A percentile compares a stretch with the other conserved stretches of the same genome.
Conservation (phyloP, 2,113 vertebrate genomes). For the Prionailurus bengalensis region DNA sequence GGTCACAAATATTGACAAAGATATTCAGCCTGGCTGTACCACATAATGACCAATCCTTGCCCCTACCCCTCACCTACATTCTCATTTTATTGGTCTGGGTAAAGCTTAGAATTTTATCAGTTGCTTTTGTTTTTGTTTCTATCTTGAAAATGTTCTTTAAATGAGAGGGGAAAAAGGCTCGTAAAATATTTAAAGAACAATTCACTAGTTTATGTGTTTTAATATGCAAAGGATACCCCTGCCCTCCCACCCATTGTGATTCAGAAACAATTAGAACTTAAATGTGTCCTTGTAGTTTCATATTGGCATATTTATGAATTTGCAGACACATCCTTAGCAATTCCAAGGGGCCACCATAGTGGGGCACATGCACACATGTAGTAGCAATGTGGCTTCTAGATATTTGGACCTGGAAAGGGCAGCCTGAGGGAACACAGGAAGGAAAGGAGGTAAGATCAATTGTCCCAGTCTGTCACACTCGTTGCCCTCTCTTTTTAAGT, state of each 20-base stretch:
- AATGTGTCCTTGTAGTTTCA: background rate
- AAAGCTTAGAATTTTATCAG: background rate
- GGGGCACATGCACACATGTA: rapidly evolving
- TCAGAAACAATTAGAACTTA: background rate
- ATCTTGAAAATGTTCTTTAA: background rate
- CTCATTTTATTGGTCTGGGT: background rate
- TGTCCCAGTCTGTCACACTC: background rate
- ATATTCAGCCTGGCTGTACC: background rate
- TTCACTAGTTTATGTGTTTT: background rate
- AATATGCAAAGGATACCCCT: background rate
- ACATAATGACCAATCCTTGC: background rate
- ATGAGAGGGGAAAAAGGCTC: background rate
- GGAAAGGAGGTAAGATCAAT: background rate
- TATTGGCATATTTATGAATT: background rate
- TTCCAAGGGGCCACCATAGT: rapidly evolving
- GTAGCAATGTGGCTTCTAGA: background rate
- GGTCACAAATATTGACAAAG: background rate
- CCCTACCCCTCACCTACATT: background rate
- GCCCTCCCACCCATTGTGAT: background rate
- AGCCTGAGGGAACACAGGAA: background rate
- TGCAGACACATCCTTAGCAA: background rate
- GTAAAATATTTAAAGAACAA: background rate
- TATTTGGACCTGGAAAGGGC: background rate
- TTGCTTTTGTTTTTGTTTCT: background rate
- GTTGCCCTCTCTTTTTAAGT: background rate